Conservation (phyloP, 2,888 invertebrate species). For the Mesoligia furuncula region DNA sequence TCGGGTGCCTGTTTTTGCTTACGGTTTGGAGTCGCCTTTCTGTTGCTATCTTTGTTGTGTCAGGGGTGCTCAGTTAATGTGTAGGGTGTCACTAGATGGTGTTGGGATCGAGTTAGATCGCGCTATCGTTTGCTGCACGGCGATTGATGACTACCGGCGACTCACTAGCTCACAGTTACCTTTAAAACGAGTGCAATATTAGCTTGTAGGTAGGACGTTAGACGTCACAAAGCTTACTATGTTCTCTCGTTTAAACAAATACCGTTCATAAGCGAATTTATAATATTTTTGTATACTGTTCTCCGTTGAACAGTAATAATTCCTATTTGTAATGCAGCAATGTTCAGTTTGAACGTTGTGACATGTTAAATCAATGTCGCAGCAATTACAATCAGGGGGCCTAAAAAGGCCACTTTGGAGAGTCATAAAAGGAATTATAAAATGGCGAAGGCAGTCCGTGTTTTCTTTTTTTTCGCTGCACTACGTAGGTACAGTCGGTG, state of each 20-base stretch:
- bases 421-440: no score
- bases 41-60: not conserved
- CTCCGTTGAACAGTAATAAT: slow-evolving; percentile 6
- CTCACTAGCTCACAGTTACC: no score
- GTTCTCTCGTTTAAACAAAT: not conserved
- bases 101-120: not conserved
- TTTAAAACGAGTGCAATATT: not conserved
- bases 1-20: not conserved
- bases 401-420: no score
- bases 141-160: no score
- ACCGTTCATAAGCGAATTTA: not conserved
- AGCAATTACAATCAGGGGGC: not conserved
- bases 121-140: not conserved
- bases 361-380: not conserved
- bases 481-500: no score
- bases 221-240: not conserved
- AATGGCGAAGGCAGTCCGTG: no score
- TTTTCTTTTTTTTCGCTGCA: no score
- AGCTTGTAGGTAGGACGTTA: slow-evolving; percentile 9
- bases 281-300: slow-evolving; percentile 22
- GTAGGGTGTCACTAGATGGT: slow-evolving; percentile 20
- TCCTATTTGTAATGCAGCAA: not conserved
- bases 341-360: not conserved
- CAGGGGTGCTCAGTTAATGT: not conserved
- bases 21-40: not conserved